Base-by-base conservation (phyloP, 1,140 invertebrate species). In the Scaptodrosophila lebanonensis region DNA sequence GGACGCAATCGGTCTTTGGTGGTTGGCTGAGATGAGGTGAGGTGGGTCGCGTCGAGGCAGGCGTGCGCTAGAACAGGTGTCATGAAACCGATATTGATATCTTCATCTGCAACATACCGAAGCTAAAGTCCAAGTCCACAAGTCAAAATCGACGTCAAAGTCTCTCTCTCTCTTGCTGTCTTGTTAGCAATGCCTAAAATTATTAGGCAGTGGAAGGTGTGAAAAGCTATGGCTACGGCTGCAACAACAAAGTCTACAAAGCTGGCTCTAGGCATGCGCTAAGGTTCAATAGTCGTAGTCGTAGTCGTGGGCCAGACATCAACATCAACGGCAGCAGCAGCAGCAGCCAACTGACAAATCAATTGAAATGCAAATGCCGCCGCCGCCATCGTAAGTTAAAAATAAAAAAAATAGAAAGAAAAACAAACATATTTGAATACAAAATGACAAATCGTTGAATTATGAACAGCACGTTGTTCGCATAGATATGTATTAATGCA, bases 381-480 rank as follows among this genome's bases (percentile, higher is more conserved):
- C 36, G 53, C 54, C 65, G 18, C 52, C 36, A 53, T 51, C 65
- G 53, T 57, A 25, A 25, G 22, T 25, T 47, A 62, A 57, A 30
- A 43, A 30, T 36, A 36, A 11, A 33, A 40, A n/a, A 12, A 42
- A 30, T 9, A 25, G 20, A 39, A 56, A 27, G 40, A 61, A 56
- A 42, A 56, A 69, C 39, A 72, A 72, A 20, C 27, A 61, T 79
- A 82, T 79, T 79, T 79, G 63, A 77, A 79, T 79, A 73, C 73
- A 79, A 65, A 77, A 68, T 79, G 75, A 79, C 73, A 79, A 79
- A 79, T 79, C 73, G 68, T 36, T 73, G 75, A 79, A 79, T 73
- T 79, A 79, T 79, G 73, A 67, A 59, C 64, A 43, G 47, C 54
- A 36, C 42, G 11, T 17, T 42, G 44, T 59, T 36, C 38, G 40